Evolutionary conservation across 2,113 vertebrate genomes (phyloP).

Genomic region (Limanda limanda): DNA sequence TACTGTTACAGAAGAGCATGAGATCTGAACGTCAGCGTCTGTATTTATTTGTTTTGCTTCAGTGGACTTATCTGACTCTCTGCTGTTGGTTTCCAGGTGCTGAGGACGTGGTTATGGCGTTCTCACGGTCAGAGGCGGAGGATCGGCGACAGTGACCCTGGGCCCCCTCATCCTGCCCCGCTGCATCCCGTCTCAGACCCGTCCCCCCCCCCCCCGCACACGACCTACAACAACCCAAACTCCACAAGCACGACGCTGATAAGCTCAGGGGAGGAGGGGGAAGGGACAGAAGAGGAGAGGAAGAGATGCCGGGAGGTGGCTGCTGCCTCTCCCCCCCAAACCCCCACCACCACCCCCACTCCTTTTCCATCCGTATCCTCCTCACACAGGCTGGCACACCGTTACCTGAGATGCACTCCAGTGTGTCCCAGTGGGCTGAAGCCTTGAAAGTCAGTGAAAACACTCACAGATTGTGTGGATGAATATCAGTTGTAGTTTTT

Average conservation of each 20-base stretch:
- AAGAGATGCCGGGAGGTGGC: slow-evolving; percentile 53
- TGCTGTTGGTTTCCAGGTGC: slow-evolving; percentile 84
- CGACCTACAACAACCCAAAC: slow-evolving; percentile 58
- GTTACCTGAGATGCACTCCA: slow-evolving; percentile 59
- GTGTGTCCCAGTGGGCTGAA: slow-evolving; percentile 56
- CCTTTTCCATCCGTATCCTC: slow-evolving; percentile 43
- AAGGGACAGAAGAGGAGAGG: slow-evolving; percentile 46
- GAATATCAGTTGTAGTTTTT: slow-evolving; percentile 47
- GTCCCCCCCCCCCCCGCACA: slow-evolving; percentile 41
- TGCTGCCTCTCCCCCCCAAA: slow-evolving; percentile 46
- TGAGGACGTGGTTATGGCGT: slow-evolving; percentile 99
- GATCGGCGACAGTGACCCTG: slow-evolving; percentile 95
- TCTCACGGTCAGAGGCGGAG: slow-evolving; percentile 97
- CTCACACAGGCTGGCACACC: slow-evolving; percentile 62
- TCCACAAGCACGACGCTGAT: slow-evolving; percentile 68
- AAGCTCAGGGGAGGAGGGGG: slow-evolving; percentile 69
- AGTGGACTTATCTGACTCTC: neutral
- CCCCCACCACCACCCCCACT: too few relatives aligned
- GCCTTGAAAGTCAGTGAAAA: slow-evolving; percentile 64
- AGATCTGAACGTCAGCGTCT: too few relatives aligned
- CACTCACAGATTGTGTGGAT: slow-evolving; percentile 59
- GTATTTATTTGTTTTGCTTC: too few relatives aligned
- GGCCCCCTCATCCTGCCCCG: slow-evolving; percentile 32
- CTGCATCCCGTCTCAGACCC: neutral
- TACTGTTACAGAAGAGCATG: too few relatives aligned